Conservation (phyloP, 2,113 vertebrate species). For the Pterocles burchelli region DNA sequence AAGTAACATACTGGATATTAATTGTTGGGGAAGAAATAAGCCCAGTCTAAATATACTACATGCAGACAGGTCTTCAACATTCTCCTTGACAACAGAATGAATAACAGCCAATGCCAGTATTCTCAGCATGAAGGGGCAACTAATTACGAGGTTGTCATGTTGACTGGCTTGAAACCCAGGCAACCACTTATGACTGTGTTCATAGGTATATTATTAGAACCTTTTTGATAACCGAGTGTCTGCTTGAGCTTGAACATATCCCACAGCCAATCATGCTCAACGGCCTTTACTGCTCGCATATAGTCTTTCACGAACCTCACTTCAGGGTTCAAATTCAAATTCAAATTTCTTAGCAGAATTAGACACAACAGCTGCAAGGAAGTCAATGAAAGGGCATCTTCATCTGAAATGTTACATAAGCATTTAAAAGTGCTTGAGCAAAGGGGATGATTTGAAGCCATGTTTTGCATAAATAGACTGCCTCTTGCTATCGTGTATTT, state of each 20-base stretch:
- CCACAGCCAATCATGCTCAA: slow-evolving; percentile 13
- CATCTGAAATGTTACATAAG: slow-evolving; percentile 11
- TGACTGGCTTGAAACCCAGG: slow-evolving; percentile 16
- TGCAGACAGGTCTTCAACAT: background rate
- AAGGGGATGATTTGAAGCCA: background rate
- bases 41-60: slow-evolving; percentile 16
- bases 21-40: background rate
- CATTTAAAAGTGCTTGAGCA: background rate
- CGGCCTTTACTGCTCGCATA: background rate
- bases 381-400: slow-evolving; percentile 9
- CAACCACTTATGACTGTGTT: slow-evolving; percentile 9
- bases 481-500: background rate
- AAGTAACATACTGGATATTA: background rate
- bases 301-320: background rate
- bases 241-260: background rate
- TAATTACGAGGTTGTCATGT: background rate
- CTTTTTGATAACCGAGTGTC: slow-evolving; percentile 19
- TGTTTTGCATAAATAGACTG: background rate
- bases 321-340: slow-evolving; percentile 51
- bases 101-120: background rate
- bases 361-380: slow-evolving; percentile 34
- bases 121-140: slow-evolving; percentile 8
- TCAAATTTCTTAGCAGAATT: slow-evolving; percentile 49
- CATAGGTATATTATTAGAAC: slow-evolving; percentile 47
- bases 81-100: background rate